Evolutionary conservation across 2,888 invertebrate species (phyloP).

Genomic region (Drosophila macrospina): DNA sequence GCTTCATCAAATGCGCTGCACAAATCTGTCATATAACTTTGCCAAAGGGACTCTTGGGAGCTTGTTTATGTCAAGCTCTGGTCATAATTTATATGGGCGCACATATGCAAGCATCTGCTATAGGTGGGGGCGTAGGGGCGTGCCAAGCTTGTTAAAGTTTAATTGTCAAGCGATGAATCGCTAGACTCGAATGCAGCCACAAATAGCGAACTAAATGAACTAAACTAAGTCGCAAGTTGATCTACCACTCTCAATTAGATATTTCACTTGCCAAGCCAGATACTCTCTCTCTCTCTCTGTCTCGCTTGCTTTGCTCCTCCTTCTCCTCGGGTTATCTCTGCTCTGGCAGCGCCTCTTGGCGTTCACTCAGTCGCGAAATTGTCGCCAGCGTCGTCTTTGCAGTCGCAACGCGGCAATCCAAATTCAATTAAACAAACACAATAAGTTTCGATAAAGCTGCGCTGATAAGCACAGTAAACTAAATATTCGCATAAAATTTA

Average conservation of each 20-base stretch:
- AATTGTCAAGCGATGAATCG: slow-evolving; percentile 61
- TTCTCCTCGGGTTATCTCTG: slow-evolving; percentile 51
- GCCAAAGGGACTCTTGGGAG: slow-evolving; percentile 85
- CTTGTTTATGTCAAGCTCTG: slow-evolving; percentile 85
- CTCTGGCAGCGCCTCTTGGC: slow-evolving; percentile 50
- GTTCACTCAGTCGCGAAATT: slow-evolving; percentile 75
- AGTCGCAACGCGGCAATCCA: slow-evolving; percentile 72
- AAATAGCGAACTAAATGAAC: slow-evolving; percentile 71
- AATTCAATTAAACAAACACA: slow-evolving; percentile 86
- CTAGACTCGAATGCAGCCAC: slow-evolving; percentile 23
- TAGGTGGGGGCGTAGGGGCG: slow-evolving; percentile 38
- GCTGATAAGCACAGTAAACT: slow-evolving; percentile 82
- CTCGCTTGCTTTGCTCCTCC: neutral
- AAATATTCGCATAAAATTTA: slow-evolving; percentile 80
- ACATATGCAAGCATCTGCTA: slow-evolving; percentile 65
- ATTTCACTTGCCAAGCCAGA: slow-evolving; percentile 31
- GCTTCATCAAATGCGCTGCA: slow-evolving; percentile 74
- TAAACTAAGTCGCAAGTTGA: slow-evolving; percentile 74
- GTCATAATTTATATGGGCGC: slow-evolving; percentile 80
- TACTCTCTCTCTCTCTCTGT: neutral
- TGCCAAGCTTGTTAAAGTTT: slow-evolving; percentile 75
- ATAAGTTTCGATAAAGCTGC: slow-evolving; percentile 84
- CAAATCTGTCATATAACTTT: slow-evolving; percentile 85
- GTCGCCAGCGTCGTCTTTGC: slow-evolving; percentile 56
- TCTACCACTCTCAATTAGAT: slow-evolving; percentile 79